Evolutionary conservation across 2,888 invertebrate species (phyloP).

Genomic region (Sycophila texana): DNA sequence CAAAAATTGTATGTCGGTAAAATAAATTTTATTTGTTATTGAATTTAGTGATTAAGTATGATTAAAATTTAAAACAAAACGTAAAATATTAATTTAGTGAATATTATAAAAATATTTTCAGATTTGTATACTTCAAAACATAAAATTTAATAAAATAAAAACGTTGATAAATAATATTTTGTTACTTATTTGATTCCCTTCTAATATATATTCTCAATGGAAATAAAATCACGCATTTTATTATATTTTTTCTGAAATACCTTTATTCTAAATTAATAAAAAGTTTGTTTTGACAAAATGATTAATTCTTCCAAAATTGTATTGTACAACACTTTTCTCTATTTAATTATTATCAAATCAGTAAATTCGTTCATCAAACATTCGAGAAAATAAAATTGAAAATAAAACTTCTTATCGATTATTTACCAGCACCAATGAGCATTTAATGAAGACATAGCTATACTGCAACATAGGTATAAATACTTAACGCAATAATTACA

Average conservation of each 20-base stretch:
- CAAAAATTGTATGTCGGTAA: conserved; percentile 18
- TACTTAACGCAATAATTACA: conserved; percentile 56
- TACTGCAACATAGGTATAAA: conserved; percentile 55
- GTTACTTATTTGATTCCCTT: neutral
- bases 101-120: conserved; percentile 38
- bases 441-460: conserved; percentile 68
- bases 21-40: conserved; percentile 18
- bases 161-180: neutral
- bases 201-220: no score
- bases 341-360: conserved; percentile 26
- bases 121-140: conserved; percentile 33
- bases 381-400: conserved; percentile 38
- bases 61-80: conserved; percentile 9
- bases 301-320: conserved; percentile 37
- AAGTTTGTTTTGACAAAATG: conserved; percentile 5
- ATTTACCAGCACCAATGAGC: conserved; percentile 73
- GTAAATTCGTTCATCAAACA: conserved; percentile 36
- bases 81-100: conserved; percentile 28
- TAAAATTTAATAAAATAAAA: conserved; percentile 33
- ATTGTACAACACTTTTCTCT: conserved; percentile 43
- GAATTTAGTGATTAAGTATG: conserved; percentile 18
- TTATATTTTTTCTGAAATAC: conserved; percentile 8
- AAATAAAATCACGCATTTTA: neutral
- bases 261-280: conserved; percentile 29
- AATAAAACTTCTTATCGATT: conserved; percentile 44